Evolutionary conservation across 2,113 vertebrate genomes (phyloP).

Genomic region (Zapus hudsonius): DNA sequence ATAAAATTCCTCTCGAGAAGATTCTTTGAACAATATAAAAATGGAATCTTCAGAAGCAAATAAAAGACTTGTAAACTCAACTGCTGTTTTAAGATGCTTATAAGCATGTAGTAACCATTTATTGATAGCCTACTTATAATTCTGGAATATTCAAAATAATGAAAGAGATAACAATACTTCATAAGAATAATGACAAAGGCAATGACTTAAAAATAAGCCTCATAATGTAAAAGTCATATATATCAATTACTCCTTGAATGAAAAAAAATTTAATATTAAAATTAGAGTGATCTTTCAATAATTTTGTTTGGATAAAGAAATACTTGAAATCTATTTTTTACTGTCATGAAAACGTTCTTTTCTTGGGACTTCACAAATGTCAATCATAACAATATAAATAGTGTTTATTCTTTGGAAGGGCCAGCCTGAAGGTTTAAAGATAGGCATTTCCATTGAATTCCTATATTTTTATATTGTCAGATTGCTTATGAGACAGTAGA

Average conservation of each 20-base stretch:
- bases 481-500: conserved; percentile 61
- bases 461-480: conserved; percentile 76
- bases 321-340: conserved; percentile 73
- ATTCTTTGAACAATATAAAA: conserved; percentile 55
- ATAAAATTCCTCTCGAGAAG: conserved; percentile 48
- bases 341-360: conserved; percentile 69
- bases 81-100: conserved; percentile 56
- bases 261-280: conserved; percentile 59
- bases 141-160: conserved; percentile 49
- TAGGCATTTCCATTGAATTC: conserved; percentile 75
- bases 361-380: conserved; percentile 73
- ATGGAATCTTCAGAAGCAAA: conserved; percentile 58
- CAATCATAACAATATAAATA: conserved; percentile 65
- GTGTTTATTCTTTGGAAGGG: conserved; percentile 73
- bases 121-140: conserved; percentile 44
- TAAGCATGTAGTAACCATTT: conserved; percentile 16
- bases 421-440: conserved; percentile 67
- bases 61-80: conserved; percentile 26
- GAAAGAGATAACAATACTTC: conserved; percentile 42
- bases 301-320: conserved; percentile 51
- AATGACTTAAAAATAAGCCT: conserved; percentile 45
- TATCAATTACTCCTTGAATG: conserved; percentile 15
- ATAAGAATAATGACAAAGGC: conserved; percentile 42
- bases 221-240: conserved; percentile 53
- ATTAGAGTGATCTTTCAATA: conserved; percentile 62